Evolutionary conservation across 2,797 vertebrate genomes (phyloP).

Genomic region (Sebastes vulpes): DNA sequence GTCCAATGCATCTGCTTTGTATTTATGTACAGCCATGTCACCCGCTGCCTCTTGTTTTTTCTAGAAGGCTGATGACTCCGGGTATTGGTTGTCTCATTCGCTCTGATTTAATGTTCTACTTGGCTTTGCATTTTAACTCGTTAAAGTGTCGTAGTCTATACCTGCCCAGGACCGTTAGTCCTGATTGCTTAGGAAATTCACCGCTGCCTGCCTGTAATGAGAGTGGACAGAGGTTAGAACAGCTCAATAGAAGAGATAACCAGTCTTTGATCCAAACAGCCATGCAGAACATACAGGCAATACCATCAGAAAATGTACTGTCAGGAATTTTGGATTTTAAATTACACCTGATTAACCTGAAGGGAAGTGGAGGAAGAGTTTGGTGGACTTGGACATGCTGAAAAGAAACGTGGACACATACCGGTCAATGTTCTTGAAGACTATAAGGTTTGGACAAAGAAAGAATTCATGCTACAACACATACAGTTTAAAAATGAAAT

Average conservation of each 20-base stretch:
- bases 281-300: conserved; percentile 90
- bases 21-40: conserved; percentile 18
- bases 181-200: conserved; percentile 92
- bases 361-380: conserved; percentile 76
- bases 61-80: conserved; percentile 24
- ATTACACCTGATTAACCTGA: conserved; percentile 91
- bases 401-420: conserved; percentile 42
- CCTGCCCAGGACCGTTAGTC: conserved; percentile 82
- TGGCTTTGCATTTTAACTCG: conserved; percentile 84
- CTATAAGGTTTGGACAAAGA: conserved; percentile 1
- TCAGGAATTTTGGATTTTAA: conserved; percentile 93
- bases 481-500: conserved; percentile 23
- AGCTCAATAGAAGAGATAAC: conserved; percentile 95
- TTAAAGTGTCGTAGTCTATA: conserved; percentile 86
- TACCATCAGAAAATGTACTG: conserved; percentile 89
- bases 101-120: conserved; percentile 80
- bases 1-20: not conserved
- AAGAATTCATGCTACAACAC: not conserved
- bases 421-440: conserved; percentile 13
- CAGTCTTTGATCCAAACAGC: conserved; percentile 93
- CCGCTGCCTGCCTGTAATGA: conserved; percentile 89
- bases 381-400: conserved; percentile 51
- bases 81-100: conserved; percentile 46
- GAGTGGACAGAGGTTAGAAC: conserved; percentile 95
- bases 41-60: conserved; percentile 12